These are phyloP conservation scores for Isurus oxyrinchus DNA, from an alignment of 2,113 vertebrate genomes.

Conservation along the genomic window DNA sequence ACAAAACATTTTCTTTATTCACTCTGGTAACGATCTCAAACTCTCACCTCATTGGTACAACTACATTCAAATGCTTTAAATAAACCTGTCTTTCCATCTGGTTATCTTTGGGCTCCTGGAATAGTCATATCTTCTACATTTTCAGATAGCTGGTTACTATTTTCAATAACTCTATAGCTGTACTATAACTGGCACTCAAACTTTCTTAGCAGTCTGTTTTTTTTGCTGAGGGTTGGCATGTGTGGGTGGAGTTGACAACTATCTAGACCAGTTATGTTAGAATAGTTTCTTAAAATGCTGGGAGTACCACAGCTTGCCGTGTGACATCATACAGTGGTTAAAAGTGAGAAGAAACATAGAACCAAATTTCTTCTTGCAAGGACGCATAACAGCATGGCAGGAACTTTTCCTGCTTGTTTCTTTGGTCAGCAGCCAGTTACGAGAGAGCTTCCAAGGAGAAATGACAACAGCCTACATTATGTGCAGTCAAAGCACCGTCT, in stretches of 20 bases:
- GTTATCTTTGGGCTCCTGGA: background rate
- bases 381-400: background rate
- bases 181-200: background rate
- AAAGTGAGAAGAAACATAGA: background rate
- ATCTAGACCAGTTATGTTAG: too few species aligned
- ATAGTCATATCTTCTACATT: background rate
- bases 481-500: too few species aligned
- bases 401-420: background rate
- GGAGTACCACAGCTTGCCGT: background rate
- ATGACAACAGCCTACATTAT: background rate
- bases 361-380: background rate
- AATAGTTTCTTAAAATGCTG: background rate
- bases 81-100: background rate
- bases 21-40: background rate
- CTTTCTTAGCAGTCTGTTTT: background rate
- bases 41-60: background rate
- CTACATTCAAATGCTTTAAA: background rate
- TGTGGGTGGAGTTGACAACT: background rate
- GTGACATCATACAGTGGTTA: too few species aligned
- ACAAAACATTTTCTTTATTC: background rate
- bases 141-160: background rate
- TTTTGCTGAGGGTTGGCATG: background rate
- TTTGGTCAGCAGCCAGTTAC: background rate
- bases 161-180: background rate
- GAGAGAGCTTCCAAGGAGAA: background rate